Base-by-base conservation (phyloP, 2,113 vertebrate genomes). In the Oreocharis arfaki region DNA sequence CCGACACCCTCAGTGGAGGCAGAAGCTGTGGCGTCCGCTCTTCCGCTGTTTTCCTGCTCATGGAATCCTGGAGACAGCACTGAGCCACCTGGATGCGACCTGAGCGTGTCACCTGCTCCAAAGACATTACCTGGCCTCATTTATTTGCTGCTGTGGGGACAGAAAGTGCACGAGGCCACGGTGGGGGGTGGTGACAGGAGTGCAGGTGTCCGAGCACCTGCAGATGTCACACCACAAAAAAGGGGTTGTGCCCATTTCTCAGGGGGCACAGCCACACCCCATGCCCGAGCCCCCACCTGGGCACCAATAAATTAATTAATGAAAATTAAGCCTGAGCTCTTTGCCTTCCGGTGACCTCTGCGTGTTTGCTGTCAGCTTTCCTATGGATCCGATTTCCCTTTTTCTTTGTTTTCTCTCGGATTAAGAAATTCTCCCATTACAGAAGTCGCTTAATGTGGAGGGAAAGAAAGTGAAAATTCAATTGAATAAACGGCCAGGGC, bases 391-490 rank as follows among this genome's bases (percentile, higher is more conserved):
- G 26, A 21, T 87, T 92, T 81, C 84, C 59, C 33, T 50, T 89
- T 81, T 88, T 57, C 75, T 89, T 87, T 86, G 24, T n/a, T 92
- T 90, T 86, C 32, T 44, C 53, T 52, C 28, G 42, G 91, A 85
- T 92, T 90, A 93, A 86, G 85, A 88, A 93, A 90, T 67, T 67
- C 68, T 94, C 47, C 85, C 79, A 42, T 95, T 91, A 87, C 79
- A 16, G 23, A 71, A 91, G 49, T 33, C 3, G 1, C 84, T 89
- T 89, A 83, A 73, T 0, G 24, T 63, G 53, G 59, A 86, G 37
- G 41, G 52, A 70, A 92, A 92, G 37, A 63, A 94, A 94, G 79
- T 96, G 95, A 90, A 90, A 96, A 95, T 92, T 81, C 92, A 89
- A 93, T 93, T 88, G 87, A 89, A 86, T 67, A 93, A 92, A 88